Base-by-base conservation (phyloP, 2,888 invertebrate species). In the Anthophora plumipes region DNA sequence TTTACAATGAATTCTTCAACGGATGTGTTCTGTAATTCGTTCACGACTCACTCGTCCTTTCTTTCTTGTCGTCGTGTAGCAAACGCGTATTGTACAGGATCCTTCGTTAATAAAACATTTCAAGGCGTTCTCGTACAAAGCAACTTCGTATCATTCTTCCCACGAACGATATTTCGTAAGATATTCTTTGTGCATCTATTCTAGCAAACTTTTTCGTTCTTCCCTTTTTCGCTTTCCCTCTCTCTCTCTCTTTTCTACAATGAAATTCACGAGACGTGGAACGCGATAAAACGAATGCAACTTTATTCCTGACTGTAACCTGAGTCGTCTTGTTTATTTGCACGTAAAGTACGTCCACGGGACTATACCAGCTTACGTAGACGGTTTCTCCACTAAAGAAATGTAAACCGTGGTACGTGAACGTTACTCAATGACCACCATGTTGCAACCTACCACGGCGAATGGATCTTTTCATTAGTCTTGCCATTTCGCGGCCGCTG, bases 381-480 rank as follows among this genome's bases (percentile, higher is more conserved):
- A 31, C n/a, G n/a, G 7, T 17, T 6, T 31, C 20, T 25, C n/a
- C n/a, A 8, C 14, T 6, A 2, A 9, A 39, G 25, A 64, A 64
- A 61, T 46, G 41, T 61, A 72, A 60, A 52, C 52, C 12, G 6
- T 8, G 25, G 14, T 43, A 37, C 12, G 41, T 20, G 12, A 63
- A 52, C 46, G 43, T 46, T 72, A 46, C 52, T 63, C 52, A 60
- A 68, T 43, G 55, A 57, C 48, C 48, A 50, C 46, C 22, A 22
- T 22, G 37, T 17, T 54, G 22, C 31, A 37, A 7, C 22, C 12
- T 17, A 7, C 11, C 37, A 12, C 11, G 9, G 11, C 9, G 39
- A 48, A 43, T 25, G n/a, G 25, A 73, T 73, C 55, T 57, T 66
- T 57, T 66, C 66, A n/a, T 57, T 57, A 72, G 25, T 20, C 43